Conservation (phyloP, 35 echinoderm and acorn worm species). For the Acanthaster planci region DNA sequence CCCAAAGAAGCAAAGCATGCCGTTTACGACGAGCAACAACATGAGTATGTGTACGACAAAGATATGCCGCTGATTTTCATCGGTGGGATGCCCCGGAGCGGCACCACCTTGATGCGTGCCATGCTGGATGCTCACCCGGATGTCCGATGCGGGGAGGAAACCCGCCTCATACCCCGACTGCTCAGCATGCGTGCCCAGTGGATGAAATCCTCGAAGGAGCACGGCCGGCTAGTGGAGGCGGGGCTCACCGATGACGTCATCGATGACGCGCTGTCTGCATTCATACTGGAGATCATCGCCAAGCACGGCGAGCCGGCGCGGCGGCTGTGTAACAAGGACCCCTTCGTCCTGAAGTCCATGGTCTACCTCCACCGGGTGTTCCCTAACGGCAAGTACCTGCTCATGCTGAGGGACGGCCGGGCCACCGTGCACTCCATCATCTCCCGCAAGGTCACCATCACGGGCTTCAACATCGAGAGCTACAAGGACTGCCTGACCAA, state of each 20-base stretch:
- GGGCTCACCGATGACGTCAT: conserved; percentile 79
- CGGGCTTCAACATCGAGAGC: conserved; percentile 88
- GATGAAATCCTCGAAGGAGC: conserved; percentile 85
- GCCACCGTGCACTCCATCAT: conserved; percentile 98
- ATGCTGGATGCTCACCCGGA: conserved; percentile 92
- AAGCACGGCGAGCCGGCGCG: conserved; percentile 88
- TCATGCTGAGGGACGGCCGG: conserved; percentile 95
- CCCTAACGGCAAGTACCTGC: conserved; percentile 87
- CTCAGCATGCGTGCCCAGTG: conserved; percentile 87
- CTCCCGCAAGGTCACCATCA: conserved; percentile 88
- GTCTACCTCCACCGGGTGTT: conserved; percentile 84
- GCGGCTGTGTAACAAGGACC: conserved; percentile 97
- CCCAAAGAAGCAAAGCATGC: conserved; percentile 55
- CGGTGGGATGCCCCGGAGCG: conserved; percentile 92
- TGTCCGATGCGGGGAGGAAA: conserved; percentile 94
- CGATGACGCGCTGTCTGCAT: conserved; percentile 87
- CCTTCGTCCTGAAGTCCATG: conserved; percentile 87
- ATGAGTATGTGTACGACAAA: conserved; percentile 77
- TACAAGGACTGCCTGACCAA: conserved; percentile 92
- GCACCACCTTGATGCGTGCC: conserved; percentile 95
- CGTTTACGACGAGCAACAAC: conserved; percentile 49
- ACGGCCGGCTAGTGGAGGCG: conserved; percentile 78
- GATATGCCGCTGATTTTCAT: conserved; percentile 96
- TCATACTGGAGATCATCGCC: conserved; percentile 95
- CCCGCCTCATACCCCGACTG: conserved; percentile 80